phyloP scores from a whole-genome alignment of 2,888 invertebrate species.

The Xanthorhoe spadicearia region DNA sequence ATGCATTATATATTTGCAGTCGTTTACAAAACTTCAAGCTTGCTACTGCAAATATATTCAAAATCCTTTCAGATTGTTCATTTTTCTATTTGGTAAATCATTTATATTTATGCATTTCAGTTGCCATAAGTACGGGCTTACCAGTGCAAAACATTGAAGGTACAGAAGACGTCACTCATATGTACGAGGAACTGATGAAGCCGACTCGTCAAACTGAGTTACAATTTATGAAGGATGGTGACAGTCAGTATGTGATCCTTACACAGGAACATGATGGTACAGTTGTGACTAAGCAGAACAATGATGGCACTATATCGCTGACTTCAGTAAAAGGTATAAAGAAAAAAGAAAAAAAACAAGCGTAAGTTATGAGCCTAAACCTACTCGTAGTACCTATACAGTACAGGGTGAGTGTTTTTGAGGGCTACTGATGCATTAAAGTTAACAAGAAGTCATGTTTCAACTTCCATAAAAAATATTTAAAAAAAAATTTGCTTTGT shows the following conservation, averaged over 20 bases:
- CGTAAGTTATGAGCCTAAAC: too few relatives aligned
- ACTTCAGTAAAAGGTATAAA: conserved; percentile 61
- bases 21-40: too few relatives aligned
- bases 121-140: neutral
- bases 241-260: conserved; percentile 66
- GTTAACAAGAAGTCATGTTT: too few relatives aligned
- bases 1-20: too few relatives aligned
- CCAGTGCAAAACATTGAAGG: conserved; percentile 40
- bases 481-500: too few relatives aligned
- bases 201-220: conserved; percentile 57
- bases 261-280: conserved; percentile 54
- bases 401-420: neutral
- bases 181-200: conserved; percentile 67
- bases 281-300: conserved; percentile 73
- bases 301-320: conserved; percentile 76
- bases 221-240: conserved; percentile 64
- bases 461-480: too few relatives aligned
- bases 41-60: too few relatives aligned
- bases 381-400: too few relatives aligned
- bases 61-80: too few relatives aligned
- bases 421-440: too few relatives aligned
- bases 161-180: conserved; percentile 54
- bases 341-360: too few relatives aligned
- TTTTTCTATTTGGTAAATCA: too few relatives aligned
- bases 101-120: neutral